These are phyloP conservation scores for Tetragnatha montana DNA, from an alignment of 2,888 invertebrate species.

Conservation along the genomic window DNA sequence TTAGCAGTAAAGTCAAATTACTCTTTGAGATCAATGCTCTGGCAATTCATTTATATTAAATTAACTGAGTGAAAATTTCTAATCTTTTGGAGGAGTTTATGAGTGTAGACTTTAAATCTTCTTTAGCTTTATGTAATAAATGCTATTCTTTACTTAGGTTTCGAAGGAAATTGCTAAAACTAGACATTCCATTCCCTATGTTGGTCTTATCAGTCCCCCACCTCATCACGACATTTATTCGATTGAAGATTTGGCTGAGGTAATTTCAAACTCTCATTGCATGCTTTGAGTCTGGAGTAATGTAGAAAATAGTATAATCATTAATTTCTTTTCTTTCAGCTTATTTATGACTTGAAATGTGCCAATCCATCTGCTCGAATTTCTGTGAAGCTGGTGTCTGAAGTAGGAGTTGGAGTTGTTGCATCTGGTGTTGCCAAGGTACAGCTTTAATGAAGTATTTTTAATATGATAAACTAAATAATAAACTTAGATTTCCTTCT, in stretches of 20 bases:
- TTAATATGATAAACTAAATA: not conserved
- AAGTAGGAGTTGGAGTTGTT: conserved; percentile 98
- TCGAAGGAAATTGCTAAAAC: conserved; percentile 96
- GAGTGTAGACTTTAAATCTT: not conserved
- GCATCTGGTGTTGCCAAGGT: conserved; percentile 99
- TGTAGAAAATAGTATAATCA: not conserved
- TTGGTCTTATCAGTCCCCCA: conserved; percentile 98
- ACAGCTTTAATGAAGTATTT: conserved; percentile 37
- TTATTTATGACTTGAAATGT: conserved; percentile 98
- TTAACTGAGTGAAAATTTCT: not conserved
- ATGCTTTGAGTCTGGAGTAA: not conserved
- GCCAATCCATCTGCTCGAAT: conserved; percentile 96
- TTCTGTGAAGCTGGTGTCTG: conserved; percentile 98
- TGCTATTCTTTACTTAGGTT: conserved; percentile 81
- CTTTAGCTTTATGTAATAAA: not conserved
- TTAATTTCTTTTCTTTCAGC: conserved; percentile 74
- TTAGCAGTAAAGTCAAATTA: not conserved
- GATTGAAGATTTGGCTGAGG: conserved; percentile 97
- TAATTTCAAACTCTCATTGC: conserved; percentile 70
- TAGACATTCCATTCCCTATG: conserved; percentile 96
- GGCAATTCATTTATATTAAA: no score
- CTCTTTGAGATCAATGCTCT: not conserved
- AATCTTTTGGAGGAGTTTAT: not conserved
- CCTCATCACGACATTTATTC: conserved; percentile 99
- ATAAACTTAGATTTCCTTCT: not conserved